Conservation (phyloP, 2,113 vertebrate genomes). For the Carassius auratus region DNA sequence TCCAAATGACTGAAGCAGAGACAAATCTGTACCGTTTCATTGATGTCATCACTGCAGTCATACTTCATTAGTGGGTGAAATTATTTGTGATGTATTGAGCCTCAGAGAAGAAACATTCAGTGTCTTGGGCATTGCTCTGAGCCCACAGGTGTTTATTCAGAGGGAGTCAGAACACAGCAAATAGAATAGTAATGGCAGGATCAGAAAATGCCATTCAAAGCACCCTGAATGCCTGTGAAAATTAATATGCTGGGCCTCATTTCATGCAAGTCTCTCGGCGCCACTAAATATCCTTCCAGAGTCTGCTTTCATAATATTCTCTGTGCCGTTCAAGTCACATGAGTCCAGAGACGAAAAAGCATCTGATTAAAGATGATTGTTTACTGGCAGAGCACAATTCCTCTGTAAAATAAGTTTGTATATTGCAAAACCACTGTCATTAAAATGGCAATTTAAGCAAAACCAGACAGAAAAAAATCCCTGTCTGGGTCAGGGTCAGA, state of each 20-base stretch:
- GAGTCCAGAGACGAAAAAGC: not conserved
- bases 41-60: constrained; percentile 7
- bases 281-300: constrained; percentile 18
- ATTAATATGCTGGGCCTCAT: constrained; percentile 31
- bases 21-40: constrained; percentile 23
- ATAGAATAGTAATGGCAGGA: constrained; percentile 34
- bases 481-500: not conserved
- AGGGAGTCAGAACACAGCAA: constrained; percentile 18
- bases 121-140: not conserved
- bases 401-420: not conserved
- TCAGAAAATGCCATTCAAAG: constrained; percentile 35
- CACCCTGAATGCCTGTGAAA: constrained; percentile 22
- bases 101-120: constrained; percentile 24
- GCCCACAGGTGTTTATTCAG: constrained; percentile 34
- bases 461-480: not conserved
- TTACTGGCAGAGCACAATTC: constrained; percentile 5
- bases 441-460: not conserved
- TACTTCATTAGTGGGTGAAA: constrained; percentile 34
- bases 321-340: not conserved
- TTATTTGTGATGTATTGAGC: constrained; percentile 16
- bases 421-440: not conserved
- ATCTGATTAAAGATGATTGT: constrained; percentile 1
- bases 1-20: constrained; percentile 20
- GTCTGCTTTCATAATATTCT: constrained; percentile 22
- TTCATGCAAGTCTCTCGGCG: constrained; percentile 7